Evolutionary conservation across 2,797 vertebrate genomes (phyloP).

Genomic region (Phrynocephalus guinanensis): DNA sequence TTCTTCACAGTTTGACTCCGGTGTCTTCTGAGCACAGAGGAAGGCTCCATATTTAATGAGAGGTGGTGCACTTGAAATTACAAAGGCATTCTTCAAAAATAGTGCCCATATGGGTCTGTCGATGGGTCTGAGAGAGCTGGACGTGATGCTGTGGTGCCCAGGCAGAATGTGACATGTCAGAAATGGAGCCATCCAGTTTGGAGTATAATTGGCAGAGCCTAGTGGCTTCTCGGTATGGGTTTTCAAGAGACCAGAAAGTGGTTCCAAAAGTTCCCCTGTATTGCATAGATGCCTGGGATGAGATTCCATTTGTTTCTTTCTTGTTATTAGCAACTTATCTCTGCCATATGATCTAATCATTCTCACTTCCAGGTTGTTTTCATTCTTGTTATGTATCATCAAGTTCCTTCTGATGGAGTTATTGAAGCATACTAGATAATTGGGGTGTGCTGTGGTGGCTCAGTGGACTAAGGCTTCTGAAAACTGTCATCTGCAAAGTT

Average conservation of each 20-base stretch:
- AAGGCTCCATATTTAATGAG: not conserved
- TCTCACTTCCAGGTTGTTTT: not conserved
- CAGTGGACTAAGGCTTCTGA: too few species aligned
- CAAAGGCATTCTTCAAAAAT: not conserved
- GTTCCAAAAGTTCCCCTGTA: not conserved
- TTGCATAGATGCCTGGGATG: not conserved
- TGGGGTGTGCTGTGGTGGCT: too few species aligned
- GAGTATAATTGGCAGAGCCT: not conserved
- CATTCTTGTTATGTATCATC: too few species aligned
- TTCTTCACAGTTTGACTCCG: not conserved
- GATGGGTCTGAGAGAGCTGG: not conserved
- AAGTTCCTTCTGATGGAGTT: too few species aligned
- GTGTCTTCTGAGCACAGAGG: not conserved
- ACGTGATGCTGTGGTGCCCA: not conserved
- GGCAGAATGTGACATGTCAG: not conserved
- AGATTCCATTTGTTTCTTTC: not conserved
- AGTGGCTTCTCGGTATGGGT: too few species aligned
- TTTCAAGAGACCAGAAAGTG: not conserved
- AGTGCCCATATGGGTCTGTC: too few species aligned
- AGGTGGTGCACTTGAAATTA: too few species aligned
- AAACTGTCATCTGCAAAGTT: too few species aligned
- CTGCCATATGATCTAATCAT: not conserved
- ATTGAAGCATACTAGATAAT: too few species aligned
- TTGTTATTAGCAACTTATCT: not conserved
- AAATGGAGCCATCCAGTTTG: not conserved